Base-by-base conservation (phyloP, 2,888 invertebrate genomes). In the Caprella mutica region DNA sequence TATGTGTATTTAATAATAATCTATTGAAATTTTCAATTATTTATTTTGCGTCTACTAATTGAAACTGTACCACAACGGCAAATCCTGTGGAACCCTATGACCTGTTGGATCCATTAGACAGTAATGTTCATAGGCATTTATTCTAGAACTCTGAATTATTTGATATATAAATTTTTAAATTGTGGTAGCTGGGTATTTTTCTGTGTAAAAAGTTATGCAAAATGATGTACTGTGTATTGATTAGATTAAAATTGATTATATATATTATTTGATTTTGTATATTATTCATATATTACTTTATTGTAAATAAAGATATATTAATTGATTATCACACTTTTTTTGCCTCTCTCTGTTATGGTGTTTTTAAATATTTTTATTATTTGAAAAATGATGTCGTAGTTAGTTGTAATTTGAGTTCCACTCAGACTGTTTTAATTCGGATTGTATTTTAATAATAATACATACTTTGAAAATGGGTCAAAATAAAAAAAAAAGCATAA, bases 141-240 rank as follows among this genome's bases (percentile, higher is more conserved):
- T 38, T 17, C 19, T 17, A 17, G 19, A 17, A 38, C 19, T 17
- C 19, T 52, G 40, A n/a, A 39, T 52, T 23, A 40, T 40, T 42
- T 12, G 39, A 52, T 52, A 39, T 40, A 52, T 40, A 39, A 23
- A 52, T 52, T 40, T 40, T 9, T 40, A 40, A 39, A 39, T 52
- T 21, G 35, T 21, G 35, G 24, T 52, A 39, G 35, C 19, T 52
- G 24, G 35, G 26, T 24, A 21, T 40, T 23, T 52, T 40, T 40
- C n/a, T 40, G 24, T 40, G 24, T 40, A 17, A 21, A 17, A 29
- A 40, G 24, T n/a, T 39, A 24, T 40, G 9, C 19, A 9, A 14
- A n/a, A n/a, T 6, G 24, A 17, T 12, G 3, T 12, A n/a, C 23
- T 21, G 26, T 17, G 21, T 21, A 33, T 17, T 12, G n/a, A 38